Evolutionary conservation across 2,888 invertebrate genomes (phyloP).

Genomic region (Drosophila differens): DNA sequence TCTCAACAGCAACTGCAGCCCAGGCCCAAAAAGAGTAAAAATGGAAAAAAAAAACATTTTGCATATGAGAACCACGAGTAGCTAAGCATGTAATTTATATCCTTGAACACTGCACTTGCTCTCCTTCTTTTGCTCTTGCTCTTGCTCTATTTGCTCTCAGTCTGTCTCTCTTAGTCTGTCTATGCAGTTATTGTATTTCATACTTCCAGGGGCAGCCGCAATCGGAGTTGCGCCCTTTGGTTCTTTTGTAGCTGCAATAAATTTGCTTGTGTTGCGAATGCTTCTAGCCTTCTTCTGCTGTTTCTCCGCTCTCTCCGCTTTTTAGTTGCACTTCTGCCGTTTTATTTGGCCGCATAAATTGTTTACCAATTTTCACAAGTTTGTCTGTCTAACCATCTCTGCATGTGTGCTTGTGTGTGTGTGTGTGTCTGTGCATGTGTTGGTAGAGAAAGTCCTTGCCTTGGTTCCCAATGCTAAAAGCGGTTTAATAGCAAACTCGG

Average conservation of each 20-base stretch:
- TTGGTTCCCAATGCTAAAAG: slow-evolving; percentile 63
- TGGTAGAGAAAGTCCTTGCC: slow-evolving; percentile 31
- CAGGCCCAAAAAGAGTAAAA: slow-evolving; percentile 14
- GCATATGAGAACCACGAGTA: slow-evolving; percentile 75
- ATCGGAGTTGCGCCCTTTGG: slow-evolving; percentile 50
- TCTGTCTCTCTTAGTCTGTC: slow-evolving; percentile 2
- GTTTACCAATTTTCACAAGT: slow-evolving; percentile 80
- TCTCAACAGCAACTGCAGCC: slow-evolving; percentile 59
- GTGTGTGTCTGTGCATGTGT: slow-evolving; percentile 6
- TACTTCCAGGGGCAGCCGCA: slow-evolving; percentile 40
- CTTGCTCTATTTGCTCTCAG: background rate
- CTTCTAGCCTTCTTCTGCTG: slow-evolving; percentile 23
- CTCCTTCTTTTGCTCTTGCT: background rate
- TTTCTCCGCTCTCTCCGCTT: background rate
- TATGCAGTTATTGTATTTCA: slow-evolving; percentile 50
- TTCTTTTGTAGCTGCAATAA: slow-evolving; percentile 59
- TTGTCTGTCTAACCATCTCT: slow-evolving; percentile 22
- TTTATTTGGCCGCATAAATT: slow-evolving; percentile 81
- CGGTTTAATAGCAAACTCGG: slow-evolving; percentile 58
- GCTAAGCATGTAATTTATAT: slow-evolving; percentile 82
- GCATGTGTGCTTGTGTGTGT: slow-evolving; percentile 10
- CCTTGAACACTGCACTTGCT: slow-evolving; percentile 41
- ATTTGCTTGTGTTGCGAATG: slow-evolving; percentile 65
- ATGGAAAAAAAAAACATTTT: slow-evolving; percentile 44
- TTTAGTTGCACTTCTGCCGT: slow-evolving; percentile 44